Evolutionary conservation across 2,113 vertebrate species (phyloP), one percentile per base, ranked within the genome.

Genomic region (Trematomus loennbergii): DNA sequence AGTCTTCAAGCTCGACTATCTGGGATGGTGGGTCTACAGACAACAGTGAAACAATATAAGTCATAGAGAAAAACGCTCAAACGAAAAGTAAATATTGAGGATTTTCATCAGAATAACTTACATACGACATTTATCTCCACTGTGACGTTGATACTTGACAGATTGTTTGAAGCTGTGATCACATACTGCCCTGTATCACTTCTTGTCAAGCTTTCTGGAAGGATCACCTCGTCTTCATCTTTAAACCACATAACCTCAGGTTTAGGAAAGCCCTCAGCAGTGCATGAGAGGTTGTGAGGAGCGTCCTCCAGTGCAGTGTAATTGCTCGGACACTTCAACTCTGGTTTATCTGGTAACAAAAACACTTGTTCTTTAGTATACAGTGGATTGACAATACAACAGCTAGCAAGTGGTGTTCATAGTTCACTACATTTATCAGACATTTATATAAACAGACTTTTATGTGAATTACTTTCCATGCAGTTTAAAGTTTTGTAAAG

Each of bases 1-100:
- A n/a, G 74, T 90, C 86, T 57, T 91, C 86, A 7, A 94, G 91
- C 66, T 89, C 90, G 16, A 57, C 13, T 55, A 92, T 92, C 5
- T 18, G 25, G 15, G 88, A 84, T 1, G 91, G 93, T 9, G 83
- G 63, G 36, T 91, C 93, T 94, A 17, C 25, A 83, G 25, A 43
- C 16, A 54, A 72, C n/a, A 83, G 55, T 6, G 2, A 20, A 52
- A 46, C 12, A 36, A 1, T 22, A 6, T 5, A 16, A 22, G 17
- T 53, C 72, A 63, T 43, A 22, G 16, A n/a, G 48, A 78, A 63
- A 52, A 15, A 15, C 62, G 49, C 66, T 9, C 3, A 11, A 22
- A 1, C 9, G 25, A 11, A 17, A 18, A 1, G 1, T 43, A 50
- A n/a, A 10, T 58, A 8, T 66, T 16, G 12, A 61, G 9, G 20